Conservation (phyloP, 1,140 invertebrate genomes). For the Odontomachus brunneus region DNA sequence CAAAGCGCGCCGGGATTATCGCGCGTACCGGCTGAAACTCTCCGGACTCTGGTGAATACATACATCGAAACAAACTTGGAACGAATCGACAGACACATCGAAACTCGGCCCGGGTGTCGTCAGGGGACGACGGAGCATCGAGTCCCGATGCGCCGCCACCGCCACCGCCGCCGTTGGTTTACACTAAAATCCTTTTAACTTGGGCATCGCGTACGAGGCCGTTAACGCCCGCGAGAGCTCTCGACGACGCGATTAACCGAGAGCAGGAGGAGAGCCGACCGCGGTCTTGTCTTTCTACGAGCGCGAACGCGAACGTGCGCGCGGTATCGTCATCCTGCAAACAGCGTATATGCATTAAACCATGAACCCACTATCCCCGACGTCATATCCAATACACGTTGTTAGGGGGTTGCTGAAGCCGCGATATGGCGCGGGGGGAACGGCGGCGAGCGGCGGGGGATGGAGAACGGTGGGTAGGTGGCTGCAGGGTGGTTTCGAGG, state of each 20-base stretch:
- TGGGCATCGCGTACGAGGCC: conserved; percentile 39
- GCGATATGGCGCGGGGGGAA: conserved; percentile 38
- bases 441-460: not conserved
- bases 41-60: not conserved
- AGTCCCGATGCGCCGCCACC: conserved; percentile 45
- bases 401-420: conserved; percentile 67
- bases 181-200: conserved; percentile 73
- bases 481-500: conserved; percentile 75
- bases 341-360: conserved; percentile 82
- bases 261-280: conserved; percentile 59
- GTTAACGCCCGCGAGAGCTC: conserved; percentile 60
- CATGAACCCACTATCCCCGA: conserved; percentile 82
- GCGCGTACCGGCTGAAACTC: conserved; percentile 8
- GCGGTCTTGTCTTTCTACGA: conserved; percentile 71
- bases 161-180: conserved; percentile 18
- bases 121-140: conserved; percentile 46
- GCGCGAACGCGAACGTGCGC: conserved; percentile 41
- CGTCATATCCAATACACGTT: conserved; percentile 85
- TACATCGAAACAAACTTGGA: conserved; percentile 58
- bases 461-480: conserved; percentile 53
- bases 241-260: conserved; percentile 69
- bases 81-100: conserved; percentile 59
- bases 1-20: conserved; percentile 25
- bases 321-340: conserved; percentile 74
- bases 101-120: conserved; percentile 44